phyloP scores from a whole-genome alignment of 1,140 invertebrate genomes.

The Myzus persicae region DNA sequence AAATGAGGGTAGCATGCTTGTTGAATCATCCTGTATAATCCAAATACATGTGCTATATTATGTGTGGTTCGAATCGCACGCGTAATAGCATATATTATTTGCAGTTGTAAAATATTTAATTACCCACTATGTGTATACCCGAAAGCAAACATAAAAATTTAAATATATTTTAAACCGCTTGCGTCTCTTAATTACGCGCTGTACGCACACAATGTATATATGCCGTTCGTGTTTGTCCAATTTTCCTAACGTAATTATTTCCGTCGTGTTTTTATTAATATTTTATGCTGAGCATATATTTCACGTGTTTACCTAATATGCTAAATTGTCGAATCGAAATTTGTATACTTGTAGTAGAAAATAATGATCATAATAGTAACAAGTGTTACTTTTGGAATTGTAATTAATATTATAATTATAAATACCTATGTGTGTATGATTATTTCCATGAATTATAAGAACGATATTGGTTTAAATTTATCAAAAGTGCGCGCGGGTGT shows the following conservation, averaged over 20 bases:
- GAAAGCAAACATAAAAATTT: not conserved
- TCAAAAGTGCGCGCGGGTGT: not conserved
- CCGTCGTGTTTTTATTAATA: not conserved
- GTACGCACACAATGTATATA: not conserved
- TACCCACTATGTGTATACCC: not conserved
- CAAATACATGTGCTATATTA: not conserved
- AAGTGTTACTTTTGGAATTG: not conserved
- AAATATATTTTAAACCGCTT: not conserved
- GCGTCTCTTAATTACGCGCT: not conserved
- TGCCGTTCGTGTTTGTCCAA: not conserved
- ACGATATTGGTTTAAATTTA: not conserved
- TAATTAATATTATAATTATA: not conserved
- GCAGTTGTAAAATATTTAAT: not conserved
- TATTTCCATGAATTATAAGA: not conserved
- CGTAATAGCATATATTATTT: not conserved
- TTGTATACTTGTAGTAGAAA: not conserved
- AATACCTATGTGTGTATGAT: not conserved
- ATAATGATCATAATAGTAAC: not conserved
- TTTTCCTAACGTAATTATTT: constrained; percentile 30
- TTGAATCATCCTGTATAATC: too few relatives aligned
- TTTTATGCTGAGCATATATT: not conserved
- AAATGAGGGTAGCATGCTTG: too few relatives aligned
- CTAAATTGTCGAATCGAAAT: not conserved
- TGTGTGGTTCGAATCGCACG: not conserved
- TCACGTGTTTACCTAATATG: not conserved